These are phyloP conservation scores for Leptonema lineaticorne DNA, from an alignment of 1,140 invertebrate species.

Conservation along the genomic window DNA sequence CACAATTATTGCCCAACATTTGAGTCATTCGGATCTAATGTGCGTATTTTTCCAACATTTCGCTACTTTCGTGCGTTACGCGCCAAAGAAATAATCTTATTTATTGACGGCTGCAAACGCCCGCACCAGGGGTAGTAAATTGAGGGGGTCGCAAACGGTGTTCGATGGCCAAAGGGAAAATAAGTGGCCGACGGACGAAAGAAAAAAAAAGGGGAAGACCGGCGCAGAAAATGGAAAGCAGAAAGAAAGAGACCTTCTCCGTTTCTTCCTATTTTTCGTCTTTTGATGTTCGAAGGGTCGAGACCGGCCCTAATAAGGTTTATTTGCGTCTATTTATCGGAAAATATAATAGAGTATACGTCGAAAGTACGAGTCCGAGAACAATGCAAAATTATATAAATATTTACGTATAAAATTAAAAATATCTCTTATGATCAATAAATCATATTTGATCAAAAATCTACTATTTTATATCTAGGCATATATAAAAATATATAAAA, in stretches of 20 bases:
- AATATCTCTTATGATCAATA: too few species aligned
- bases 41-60: neutral
- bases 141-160: conserved; percentile 31
- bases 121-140: too few species aligned
- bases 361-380: conserved; percentile 2
- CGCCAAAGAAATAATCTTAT: conserved; percentile 37
- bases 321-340: conserved; percentile 40
- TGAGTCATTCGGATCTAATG: too few species aligned
- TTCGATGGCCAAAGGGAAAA: conserved; percentile 40
- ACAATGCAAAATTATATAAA: too few species aligned
- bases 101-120: conserved; percentile 33
- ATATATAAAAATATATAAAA: too few species aligned
- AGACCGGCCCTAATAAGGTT: conserved; percentile 39
- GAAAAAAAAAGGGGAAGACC: neutral
- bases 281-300: conserved; percentile 32
- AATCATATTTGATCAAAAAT: too few species aligned
- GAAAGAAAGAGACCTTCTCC: conserved; percentile 12
- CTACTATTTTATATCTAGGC: too few species aligned
- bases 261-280: conserved; percentile 19
- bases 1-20: too few species aligned
- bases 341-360: neutral
- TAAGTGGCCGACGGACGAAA: conserved; percentile 30
- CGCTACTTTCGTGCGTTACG: neutral
- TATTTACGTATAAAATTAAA: too few species aligned
- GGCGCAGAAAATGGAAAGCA: conserved; percentile 5